Percentiles rank a stretch among this genome's conserved stretches.
Evolutionary conservation across 2,888 invertebrate species (phyloP).

Genomic region (Caenorhabditis imperialis): DNA sequence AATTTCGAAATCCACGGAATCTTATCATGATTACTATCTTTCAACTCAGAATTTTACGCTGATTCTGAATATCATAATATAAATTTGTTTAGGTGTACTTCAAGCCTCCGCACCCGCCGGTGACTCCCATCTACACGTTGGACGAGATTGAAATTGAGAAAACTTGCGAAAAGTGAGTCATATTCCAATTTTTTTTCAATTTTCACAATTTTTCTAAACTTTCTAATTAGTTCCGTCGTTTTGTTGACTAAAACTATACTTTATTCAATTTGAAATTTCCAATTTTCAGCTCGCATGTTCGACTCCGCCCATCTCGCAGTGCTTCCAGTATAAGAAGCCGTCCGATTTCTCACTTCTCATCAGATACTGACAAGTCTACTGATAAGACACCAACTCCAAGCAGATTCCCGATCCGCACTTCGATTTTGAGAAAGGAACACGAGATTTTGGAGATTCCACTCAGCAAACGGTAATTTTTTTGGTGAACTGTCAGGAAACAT

Average conservation of each 20-base stretch:
- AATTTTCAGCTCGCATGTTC: constrained; percentile 4
- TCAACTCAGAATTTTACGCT: too few relatives aligned
- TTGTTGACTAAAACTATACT: constrained; percentile 27
- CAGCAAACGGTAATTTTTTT: not conserved
- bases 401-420: constrained; percentile 12
- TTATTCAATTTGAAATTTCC: not conserved
- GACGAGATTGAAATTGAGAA: constrained; percentile 54
- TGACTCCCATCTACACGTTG: constrained; percentile 27
- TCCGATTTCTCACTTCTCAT: constrained; percentile 2
- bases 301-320: constrained; percentile 30
- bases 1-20: too few relatives aligned
- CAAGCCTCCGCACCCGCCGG: constrained; percentile 34
- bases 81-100: constrained; percentile 48
- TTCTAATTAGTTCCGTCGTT: too few relatives aligned
- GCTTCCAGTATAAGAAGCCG: constrained; percentile 5
- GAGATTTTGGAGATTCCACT: constrained; percentile 36
- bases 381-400: constrained; percentile 4
- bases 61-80: too few relatives aligned
- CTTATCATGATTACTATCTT: too few relatives aligned
- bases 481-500: constrained; percentile 16
- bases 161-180: constrained; percentile 32
- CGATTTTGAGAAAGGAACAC: constrained; percentile 37
- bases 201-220: too few relatives aligned
- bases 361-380: not conserved
- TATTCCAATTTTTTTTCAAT: too few relatives aligned